Evolutionary conservation across 2,797 vertebrate species (phyloP), one percentile per base, ranked within the genome.

Genomic region (Oryzias sinensis): DNA sequence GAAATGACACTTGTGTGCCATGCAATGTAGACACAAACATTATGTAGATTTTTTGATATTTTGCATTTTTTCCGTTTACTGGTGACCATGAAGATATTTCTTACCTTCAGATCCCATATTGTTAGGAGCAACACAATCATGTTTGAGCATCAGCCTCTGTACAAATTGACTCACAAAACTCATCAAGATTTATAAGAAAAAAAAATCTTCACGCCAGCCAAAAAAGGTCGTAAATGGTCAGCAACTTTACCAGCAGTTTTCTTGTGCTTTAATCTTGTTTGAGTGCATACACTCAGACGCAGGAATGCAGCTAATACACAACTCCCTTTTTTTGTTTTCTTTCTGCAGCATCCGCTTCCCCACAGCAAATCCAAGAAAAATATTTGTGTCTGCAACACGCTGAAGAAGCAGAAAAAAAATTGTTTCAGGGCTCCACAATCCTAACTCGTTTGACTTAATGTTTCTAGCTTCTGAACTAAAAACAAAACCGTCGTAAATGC

Each of bases 331-430:
- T 77, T 67, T 83, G 77, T 86, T 85, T 82, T 81, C 74, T 59
- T 70, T 80, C 70, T 72, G 65, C 76, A 75, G 68, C 62, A 65
- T 70, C 61, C 68, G 57, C 78, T 77, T 85, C 70, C 81, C 82
- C 53, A 59, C 7, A 77, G 76, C 69, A 71, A 46, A 65, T 82
- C 82, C 86, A 89, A 87, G 81, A 78, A 89, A 86, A 89, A 90
- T 85, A 88, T 88, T 84, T 84, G 80, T 59, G 79, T 82, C 82
- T 83, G 74, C 79, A 83, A 73, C 59, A 61, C 65, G 67, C 53
- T 1, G 17, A 76, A 44, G 24, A 25, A 29, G 77, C 51, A 17
- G 59, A 51, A 68, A 76, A 81, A 72, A 73, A 76, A 78, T 86
- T 49, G 74, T 79, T 74, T 75, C 53, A 20, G 53, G 51, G 58